Evolutionary conservation across 2,113 vertebrate species (phyloP).

Genomic region (Trichomycterus rosablanca): DNA sequence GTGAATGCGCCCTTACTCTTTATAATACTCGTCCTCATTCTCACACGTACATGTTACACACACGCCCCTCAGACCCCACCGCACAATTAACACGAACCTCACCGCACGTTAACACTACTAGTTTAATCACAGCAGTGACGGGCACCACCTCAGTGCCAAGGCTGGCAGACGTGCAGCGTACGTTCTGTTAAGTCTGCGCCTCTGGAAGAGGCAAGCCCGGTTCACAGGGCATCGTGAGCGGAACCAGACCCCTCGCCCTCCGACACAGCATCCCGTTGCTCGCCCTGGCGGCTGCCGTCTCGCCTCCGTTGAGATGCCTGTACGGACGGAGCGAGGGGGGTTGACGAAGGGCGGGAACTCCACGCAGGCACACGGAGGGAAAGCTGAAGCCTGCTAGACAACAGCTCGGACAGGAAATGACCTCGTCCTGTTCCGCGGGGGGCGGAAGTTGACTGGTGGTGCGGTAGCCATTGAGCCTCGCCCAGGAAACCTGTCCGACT

Average conservation of each 20-base stretch:
- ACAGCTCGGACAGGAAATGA: slow-evolving; percentile 81
- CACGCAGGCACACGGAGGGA: slow-evolving; percentile 76
- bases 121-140: neutral
- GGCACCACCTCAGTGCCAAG: neutral
- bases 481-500: slow-evolving; percentile 71
- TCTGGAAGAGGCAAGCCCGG: slow-evolving; percentile 80
- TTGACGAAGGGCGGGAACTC: slow-evolving; percentile 53
- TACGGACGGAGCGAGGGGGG: slow-evolving; percentile 67
- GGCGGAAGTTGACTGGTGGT: slow-evolving; percentile 51
- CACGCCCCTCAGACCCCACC: too few relatives aligned
- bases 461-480: slow-evolving; percentile 51
- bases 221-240: slow-evolving; percentile 56
- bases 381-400: slow-evolving; percentile 81
- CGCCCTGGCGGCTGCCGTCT: slow-evolving; percentile 50
- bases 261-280: slow-evolving; percentile 72
- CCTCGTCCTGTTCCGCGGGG: slow-evolving; percentile 76
- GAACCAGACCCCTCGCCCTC: slow-evolving; percentile 50
- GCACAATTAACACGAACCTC: slow-evolving; percentile 18
- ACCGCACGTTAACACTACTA: neutral
- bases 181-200: slow-evolving; percentile 71
- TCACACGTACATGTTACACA: too few relatives aligned
- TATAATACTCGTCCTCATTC: too few relatives aligned
- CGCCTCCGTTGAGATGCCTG: slow-evolving; percentile 79
- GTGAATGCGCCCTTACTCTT: neutral
- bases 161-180: neutral